Percentiles rank a stretch among this genome's conserved stretches.
Evolutionary conservation across 2,113 vertebrate genomes (phyloP).

Genomic region (Illadopsis cleaveri): DNA sequence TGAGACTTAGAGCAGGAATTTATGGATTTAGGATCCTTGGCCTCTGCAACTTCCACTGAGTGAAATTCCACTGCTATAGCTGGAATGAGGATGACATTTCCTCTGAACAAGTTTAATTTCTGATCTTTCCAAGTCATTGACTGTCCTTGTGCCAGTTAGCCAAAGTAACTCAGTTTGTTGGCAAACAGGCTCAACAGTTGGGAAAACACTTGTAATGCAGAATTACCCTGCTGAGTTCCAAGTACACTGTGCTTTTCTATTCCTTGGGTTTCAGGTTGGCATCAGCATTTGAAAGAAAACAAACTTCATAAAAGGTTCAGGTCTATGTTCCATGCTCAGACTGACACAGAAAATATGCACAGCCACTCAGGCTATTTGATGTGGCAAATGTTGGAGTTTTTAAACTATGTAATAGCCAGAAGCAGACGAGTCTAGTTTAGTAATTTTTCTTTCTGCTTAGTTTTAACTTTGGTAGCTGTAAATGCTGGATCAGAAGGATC

Average conservation of each 20-base stretch:
- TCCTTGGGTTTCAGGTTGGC: not conserved
- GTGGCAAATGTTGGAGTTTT: not conserved
- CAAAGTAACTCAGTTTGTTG: not conserved
- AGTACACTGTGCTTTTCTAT: not conserved
- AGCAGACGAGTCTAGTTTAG: not conserved
- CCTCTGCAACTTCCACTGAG: not conserved
- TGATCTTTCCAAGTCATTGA: not conserved
- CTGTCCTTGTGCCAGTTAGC: not conserved
- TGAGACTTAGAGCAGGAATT: not conserved
- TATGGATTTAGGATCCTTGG: not conserved
- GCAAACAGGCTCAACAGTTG: not conserved
- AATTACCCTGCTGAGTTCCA: not conserved
- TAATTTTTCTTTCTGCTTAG: not conserved
- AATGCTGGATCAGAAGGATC: not conserved
- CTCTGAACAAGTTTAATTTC: not conserved
- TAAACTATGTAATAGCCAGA: not conserved
- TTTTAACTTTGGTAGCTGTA: not conserved
- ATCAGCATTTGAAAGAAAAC: not conserved
- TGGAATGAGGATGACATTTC: not conserved
- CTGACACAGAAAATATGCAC: not conserved
- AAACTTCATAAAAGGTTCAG: not conserved
- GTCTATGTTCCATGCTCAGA: not conserved
- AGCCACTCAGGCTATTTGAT: not conserved
- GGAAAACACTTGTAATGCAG: not conserved
- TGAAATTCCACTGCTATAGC: not conserved